phyloP scores from a whole-genome alignment of 2,888 invertebrate species.

The Idaea biselata region DNA sequence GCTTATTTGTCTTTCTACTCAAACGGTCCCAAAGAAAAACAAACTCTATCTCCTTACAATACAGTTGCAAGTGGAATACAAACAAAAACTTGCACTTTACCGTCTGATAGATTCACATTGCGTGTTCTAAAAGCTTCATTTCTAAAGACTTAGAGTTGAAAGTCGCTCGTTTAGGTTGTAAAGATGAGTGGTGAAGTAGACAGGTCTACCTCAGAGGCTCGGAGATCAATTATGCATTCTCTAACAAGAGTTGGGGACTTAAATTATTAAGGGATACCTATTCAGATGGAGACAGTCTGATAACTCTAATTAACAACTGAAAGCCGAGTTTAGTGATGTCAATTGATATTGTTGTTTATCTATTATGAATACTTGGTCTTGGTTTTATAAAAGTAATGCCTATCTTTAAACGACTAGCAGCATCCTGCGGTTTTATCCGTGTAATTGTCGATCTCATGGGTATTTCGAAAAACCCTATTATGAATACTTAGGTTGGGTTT shows the following conservation, averaged over 20 bases:
- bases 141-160: conserved; percentile 14
- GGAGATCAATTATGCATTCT: conserved; percentile 59
- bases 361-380: too few relatives aligned
- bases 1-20: conserved; percentile 36
- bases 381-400: too few relatives aligned
- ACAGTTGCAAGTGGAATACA: conserved; percentile 29
- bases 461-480: too few relatives aligned
- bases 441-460: too few relatives aligned
- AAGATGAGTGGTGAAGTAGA: conserved; percentile 26
- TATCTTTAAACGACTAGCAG: too few relatives aligned
- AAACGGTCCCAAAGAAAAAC: conserved; percentile 12
- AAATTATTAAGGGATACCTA: conserved; percentile 46
- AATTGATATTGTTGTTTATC: background rate
- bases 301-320: conserved; percentile 35
- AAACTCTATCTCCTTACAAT: conserved; percentile 15
- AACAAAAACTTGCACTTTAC: conserved; percentile 12
- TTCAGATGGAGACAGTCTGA: conserved; percentile 37
- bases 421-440: too few relatives aligned
- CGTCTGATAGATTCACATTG: conserved; percentile 8
- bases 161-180: conserved; percentile 14
- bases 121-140: conserved; percentile 12
- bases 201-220: conserved; percentile 37
- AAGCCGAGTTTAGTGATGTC: background rate
- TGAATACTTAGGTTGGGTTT: too few relatives aligned
- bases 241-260: conserved; percentile 46